These are phyloP conservation scores for Tapirus terrestris DNA, from an alignment of 2,113 vertebrate genomes.

Conservation along the genomic window DNA sequence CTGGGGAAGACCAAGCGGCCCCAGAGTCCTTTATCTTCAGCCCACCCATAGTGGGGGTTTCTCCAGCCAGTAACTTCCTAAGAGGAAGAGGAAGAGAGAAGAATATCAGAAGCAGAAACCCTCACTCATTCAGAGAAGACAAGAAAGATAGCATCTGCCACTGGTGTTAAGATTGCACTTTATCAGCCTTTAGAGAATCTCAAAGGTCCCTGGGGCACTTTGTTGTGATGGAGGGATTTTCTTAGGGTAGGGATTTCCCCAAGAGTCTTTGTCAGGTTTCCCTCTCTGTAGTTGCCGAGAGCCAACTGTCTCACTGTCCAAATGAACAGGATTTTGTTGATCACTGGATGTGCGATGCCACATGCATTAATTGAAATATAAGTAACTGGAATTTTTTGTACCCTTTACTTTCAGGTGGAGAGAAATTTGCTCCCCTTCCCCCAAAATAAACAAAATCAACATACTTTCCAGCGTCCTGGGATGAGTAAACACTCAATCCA, in stretches of 20 bases:
- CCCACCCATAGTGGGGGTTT: not conserved
- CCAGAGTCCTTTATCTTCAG: not conserved
- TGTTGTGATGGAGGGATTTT: slow-evolving; percentile 60
- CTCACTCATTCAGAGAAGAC: slow-evolving; percentile 62
- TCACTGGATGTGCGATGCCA: not conserved
- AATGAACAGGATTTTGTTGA: not conserved
- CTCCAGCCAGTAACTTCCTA: slow-evolving; percentile 48
- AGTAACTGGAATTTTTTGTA: not conserved
- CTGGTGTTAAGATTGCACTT: slow-evolving; percentile 7
- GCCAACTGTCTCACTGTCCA: not conserved
- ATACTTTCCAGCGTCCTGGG: not conserved
- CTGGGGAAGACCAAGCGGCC: not conserved
- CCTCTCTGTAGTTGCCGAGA: not conserved
- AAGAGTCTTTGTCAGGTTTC: slow-evolving; percentile 47
- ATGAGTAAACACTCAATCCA: not conserved
- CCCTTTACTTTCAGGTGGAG: not conserved
- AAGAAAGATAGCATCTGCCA: slow-evolving; percentile 30
- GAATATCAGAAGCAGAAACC: slow-evolving; percentile 39
- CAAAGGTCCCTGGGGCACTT: slow-evolving; percentile 61
- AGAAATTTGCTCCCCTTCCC: not conserved
- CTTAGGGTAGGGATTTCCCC: slow-evolving; percentile 65
- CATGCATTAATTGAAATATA: not conserved
- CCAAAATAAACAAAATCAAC: not conserved
- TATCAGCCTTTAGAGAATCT: slow-evolving; percentile 47
- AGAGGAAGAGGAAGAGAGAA: slow-evolving; percentile 18